phyloP scores from a whole-genome alignment of 2,888 invertebrate species.

The Ramazzottius varieornatus region DNA sequence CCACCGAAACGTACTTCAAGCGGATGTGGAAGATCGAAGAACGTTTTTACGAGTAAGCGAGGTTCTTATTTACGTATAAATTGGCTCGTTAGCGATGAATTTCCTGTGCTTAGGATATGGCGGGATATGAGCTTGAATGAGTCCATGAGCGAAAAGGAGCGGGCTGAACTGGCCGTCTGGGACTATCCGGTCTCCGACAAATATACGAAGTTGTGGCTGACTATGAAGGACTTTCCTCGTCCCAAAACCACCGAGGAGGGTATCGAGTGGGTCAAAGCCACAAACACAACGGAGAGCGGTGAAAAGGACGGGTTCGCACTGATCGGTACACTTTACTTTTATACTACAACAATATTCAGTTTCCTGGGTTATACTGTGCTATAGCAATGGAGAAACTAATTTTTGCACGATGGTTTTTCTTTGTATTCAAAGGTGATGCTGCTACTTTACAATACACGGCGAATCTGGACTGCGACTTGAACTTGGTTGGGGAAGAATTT shows the following conservation, averaged over 20 bases:
- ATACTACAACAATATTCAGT: too few relatives aligned
- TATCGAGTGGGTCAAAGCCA: conserved; percentile 25
- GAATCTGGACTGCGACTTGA: conserved; percentile 58
- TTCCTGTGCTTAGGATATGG: conserved; percentile 47
- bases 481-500: conserved; percentile 82
- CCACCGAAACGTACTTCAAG: conserved; percentile 74
- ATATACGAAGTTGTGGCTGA: conserved; percentile 94
- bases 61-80: not conserved
- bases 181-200: conserved; percentile 95
- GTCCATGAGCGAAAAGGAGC: conserved; percentile 56
- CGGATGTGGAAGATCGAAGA: conserved; percentile 85
- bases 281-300: conserved; percentile 34
- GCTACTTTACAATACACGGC: conserved; percentile 60
- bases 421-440: conserved; percentile 40
- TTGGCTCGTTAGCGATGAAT: not conserved
- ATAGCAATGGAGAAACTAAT: not conserved
- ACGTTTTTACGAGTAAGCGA: conserved; percentile 55
- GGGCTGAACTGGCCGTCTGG: conserved; percentile 86
- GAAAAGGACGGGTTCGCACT: conserved; percentile 53
- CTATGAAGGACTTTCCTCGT: conserved; percentile 58
- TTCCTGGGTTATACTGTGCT: too few relatives aligned
- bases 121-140: conserved; percentile 90
- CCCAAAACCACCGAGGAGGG: conserved; percentile 55
- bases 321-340: conserved; percentile 40
- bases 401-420: not conserved